Conservation (phyloP, 2,113 vertebrate species). For the Salvelinus sp. region DNA sequence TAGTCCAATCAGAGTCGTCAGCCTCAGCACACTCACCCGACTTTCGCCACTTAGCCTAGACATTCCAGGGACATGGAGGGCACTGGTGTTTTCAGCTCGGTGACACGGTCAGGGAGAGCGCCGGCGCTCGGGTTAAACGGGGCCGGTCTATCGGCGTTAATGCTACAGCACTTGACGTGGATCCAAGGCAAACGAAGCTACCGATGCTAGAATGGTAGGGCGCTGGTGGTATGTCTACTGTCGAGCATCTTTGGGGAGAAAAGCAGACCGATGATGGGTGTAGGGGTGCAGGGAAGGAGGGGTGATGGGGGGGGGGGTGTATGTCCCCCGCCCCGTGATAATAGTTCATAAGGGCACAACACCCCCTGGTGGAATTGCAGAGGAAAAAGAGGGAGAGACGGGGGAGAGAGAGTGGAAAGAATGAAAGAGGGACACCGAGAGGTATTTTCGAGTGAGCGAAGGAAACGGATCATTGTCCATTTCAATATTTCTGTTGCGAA, state of each 20-base stretch:
- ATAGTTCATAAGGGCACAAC: constrained; percentile 57
- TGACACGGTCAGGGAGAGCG: background rate
- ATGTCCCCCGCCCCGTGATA: constrained; percentile 13
- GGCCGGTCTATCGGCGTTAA: background rate
- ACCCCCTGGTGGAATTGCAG: constrained; percentile 59
- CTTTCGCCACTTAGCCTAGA: background rate
- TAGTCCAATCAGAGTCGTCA: background rate
- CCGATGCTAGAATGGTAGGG: background rate
- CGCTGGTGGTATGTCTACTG: background rate
- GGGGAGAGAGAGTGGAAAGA: constrained; percentile 1
- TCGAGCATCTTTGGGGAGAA: background rate
- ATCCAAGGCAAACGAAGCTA: background rate
- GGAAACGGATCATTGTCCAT: constrained; percentile 11
- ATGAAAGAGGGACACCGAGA: constrained; percentile 6
- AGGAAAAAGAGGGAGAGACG: background rate
- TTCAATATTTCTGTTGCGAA: constrained; percentile 9
- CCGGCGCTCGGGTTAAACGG: background rate
- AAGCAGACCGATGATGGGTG: background rate
- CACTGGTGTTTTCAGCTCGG: background rate
- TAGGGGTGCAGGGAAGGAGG: background rate
- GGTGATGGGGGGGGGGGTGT: constrained; percentile 4
- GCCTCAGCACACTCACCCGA: background rate
- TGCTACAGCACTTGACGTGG: background rate
- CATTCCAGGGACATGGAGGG: background rate
- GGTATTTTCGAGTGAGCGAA: constrained; percentile 6